Evolutionary conservation across 2,888 invertebrate genomes (phyloP).

Genomic region (Macrosiphum euphorbiae): DNA sequence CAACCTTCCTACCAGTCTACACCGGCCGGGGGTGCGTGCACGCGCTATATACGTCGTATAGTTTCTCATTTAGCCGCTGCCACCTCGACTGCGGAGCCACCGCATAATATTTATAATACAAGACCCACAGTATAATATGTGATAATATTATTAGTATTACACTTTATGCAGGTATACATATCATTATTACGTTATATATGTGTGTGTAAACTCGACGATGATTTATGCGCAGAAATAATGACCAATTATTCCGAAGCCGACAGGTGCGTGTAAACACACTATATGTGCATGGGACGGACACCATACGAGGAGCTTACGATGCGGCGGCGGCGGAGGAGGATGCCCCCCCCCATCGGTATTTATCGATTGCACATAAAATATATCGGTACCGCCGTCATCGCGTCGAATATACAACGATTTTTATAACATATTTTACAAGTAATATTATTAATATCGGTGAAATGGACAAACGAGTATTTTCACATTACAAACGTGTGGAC

Average conservation of each 20-base stretch:
- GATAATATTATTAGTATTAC: background rate
- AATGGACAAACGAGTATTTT: background rate
- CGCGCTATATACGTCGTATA: background rate
- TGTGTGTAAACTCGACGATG: slow-evolving; percentile 28
- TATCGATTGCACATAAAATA: slow-evolving; percentile 38
- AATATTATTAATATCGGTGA: background rate
- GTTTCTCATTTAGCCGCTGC: background rate
- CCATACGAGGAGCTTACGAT: no score
- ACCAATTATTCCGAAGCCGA: slow-evolving; percentile 52
- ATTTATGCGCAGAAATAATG: slow-evolving; percentile 52
- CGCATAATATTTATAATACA: background rate
- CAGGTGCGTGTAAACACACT: slow-evolving; percentile 47
- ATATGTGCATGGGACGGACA: no score
- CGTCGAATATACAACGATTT: slow-evolving; percentile 9
- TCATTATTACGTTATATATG: background rate
- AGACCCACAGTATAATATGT: background rate
- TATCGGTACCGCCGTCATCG: slow-evolving; percentile 15
- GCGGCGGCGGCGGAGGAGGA: background rate
- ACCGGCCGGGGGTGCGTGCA: background rate
- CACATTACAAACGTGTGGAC: background rate
- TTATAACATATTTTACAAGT: background rate
- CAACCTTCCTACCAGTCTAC: background rate
- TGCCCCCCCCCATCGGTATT: background rate
- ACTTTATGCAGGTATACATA: background rate
- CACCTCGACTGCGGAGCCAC: background rate